Percentiles rank a stretch among this genome's conserved stretches.
phyloP scores from a whole-genome alignment of 1,140 invertebrate genomes.

The Calliphora vicina region DNA sequence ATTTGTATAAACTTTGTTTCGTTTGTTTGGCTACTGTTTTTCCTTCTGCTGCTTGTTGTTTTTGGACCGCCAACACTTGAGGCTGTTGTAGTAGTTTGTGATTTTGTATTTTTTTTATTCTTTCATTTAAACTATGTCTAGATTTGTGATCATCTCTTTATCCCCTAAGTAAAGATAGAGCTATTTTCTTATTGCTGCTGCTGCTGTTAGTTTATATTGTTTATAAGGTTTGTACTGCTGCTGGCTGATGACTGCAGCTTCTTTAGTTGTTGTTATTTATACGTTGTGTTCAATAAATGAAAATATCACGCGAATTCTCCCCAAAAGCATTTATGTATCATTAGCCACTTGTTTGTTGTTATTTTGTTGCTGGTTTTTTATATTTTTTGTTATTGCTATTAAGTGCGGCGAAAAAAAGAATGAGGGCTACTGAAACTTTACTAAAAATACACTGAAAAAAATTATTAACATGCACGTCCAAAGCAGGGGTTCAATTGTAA shows the following conservation, averaged over 20 bases:
- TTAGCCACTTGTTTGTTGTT: slow-evolving; percentile 34
- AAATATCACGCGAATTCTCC: slow-evolving; percentile 36
- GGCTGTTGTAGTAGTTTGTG: background rate
- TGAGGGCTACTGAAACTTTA: background rate
- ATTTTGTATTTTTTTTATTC: background rate
- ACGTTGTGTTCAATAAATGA: slow-evolving; percentile 32
- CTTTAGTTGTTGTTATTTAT: background rate
- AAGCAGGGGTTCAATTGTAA: no score
- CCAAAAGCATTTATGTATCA: slow-evolving; percentile 34
- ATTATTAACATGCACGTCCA: no score
- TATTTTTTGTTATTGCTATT: slow-evolving; percentile 38
- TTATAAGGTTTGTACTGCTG: background rate
- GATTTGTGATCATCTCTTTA: background rate
- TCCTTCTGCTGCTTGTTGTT: background rate
- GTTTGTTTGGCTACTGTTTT: slow-evolving; percentile 30
- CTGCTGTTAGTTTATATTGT: background rate
- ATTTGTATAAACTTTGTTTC: slow-evolving; percentile 22
- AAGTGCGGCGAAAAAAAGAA: background rate
- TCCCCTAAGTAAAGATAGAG: background rate
- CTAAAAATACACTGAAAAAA: background rate
- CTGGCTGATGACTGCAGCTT: background rate
- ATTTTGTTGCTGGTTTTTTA: slow-evolving; percentile 39
- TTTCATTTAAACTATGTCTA: background rate
- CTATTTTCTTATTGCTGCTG: no score
- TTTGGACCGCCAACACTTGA: slow-evolving; percentile 17